Conservation (phyloP, 1,140 invertebrate genomes). For the Rhopalosiphum maidis region DNA sequence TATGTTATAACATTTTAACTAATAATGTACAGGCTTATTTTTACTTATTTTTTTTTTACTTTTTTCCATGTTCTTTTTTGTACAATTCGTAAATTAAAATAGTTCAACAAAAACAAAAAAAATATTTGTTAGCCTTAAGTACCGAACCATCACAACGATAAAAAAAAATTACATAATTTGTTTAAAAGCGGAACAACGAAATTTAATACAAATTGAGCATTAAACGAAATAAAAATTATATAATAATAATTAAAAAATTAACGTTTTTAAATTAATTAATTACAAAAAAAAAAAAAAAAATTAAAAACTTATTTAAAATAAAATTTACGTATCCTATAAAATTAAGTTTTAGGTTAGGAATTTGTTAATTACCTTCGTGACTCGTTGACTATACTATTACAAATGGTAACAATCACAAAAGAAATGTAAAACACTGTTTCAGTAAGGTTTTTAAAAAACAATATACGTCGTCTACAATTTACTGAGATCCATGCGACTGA, state of each 20-base stretch:
- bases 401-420: constrained; percentile 57
- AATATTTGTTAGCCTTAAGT: constrained; percentile 55
- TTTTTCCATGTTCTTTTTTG: background rate
- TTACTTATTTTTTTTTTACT: background rate
- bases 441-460: constrained; percentile 38
- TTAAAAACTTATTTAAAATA: constrained; percentile 36
- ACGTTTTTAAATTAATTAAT: constrained; percentile 53
- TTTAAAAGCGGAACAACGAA: constrained; percentile 51
- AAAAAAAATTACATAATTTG: constrained; percentile 56
- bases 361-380: constrained; percentile 57
- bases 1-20: constrained; percentile 48
- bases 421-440: constrained; percentile 43
- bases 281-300: constrained; percentile 16
- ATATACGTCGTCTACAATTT: constrained; percentile 43
- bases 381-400: constrained; percentile 56
- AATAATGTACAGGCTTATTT: constrained; percentile 35
- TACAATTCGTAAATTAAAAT: constrained; percentile 53
- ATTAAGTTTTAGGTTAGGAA: constrained; percentile 56
- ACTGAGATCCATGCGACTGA: constrained; percentile 49
- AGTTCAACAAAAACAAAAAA: constrained; percentile 56
- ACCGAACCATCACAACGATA: constrained; percentile 56
- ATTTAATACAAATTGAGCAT: constrained; percentile 56
- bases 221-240: constrained; percentile 56
- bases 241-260: constrained; percentile 56
- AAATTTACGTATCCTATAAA: constrained; percentile 45